Base-by-base conservation (phyloP, 1,140 invertebrate species). In the Temnothorax nylanderi region DNA sequence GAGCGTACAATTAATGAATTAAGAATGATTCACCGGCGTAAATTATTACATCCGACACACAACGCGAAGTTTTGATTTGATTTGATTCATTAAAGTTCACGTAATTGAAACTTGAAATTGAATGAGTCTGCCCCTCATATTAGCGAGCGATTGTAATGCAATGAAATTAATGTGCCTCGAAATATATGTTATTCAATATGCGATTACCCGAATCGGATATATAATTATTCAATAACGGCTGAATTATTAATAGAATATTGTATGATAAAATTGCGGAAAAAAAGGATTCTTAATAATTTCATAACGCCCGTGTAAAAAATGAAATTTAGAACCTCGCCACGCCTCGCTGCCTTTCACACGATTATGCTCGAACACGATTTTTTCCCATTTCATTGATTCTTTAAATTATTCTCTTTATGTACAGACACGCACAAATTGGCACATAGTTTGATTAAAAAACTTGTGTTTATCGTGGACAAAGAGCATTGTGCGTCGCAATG, bases 31-130 rank as follows among this genome's bases (percentile, higher is more conserved):
- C 44, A 74, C 13, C 62, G 62, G 5, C 64, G 8, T 21, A 58
- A 47, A 67, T 44, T 82, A 74, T 60, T 58, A 60, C 34, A 44
- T 26, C 54, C 54, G 34, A 41, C 56, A 11, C 34, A 37, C 34
- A 44, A 77, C 74, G 41, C 21, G 13, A 67, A 81, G 75, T 77
- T 62, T 81, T 54, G 64, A 56, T 71, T 81, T 56, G 26, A 84
- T 75, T 74, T 60, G 69, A 60, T 60, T 84, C 54, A 84, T 84
- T 84, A 84, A 75, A 74, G 69, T 84, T 60, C 51, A 34, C 49
- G 80, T 84, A 75, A 84, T 84, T 84, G 80, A 84, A 84, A 84
- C 80, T 84, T 75, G 80, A 54, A 84, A 84, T 84, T 58, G 69
- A 84, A 84, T 47, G 62, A 85, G 65, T 71, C 41, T 26, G 3